Percentiles rank a stretch among this genome's conserved stretches.
Conservation (phyloP, 2,797 vertebrate genomes). For the Urophycis tenuis region DNA sequence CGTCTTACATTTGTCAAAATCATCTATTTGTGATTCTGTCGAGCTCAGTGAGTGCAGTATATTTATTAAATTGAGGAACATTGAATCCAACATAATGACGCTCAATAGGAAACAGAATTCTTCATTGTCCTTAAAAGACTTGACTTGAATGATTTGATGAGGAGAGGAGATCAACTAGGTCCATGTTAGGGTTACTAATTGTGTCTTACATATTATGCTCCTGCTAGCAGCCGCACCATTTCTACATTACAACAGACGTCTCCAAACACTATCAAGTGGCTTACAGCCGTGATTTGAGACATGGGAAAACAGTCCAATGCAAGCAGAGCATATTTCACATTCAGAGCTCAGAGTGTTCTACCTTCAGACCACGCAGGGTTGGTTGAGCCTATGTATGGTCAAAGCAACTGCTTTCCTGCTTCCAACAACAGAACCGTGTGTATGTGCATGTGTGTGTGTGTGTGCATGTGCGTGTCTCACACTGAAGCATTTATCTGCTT, state of each 20-base stretch:
- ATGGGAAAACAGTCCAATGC: neutral
- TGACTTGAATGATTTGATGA: neutral
- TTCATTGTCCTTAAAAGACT: neutral
- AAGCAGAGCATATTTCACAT: neutral
- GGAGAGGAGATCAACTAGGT: neutral
- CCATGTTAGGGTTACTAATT: too few species aligned
- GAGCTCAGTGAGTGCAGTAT: neutral
- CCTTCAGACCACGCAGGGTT: neutral
- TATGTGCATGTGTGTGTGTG: neutral
- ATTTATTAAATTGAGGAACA: neutral
- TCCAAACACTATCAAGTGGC: too few species aligned
- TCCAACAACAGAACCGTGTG: constrained; percentile 5
- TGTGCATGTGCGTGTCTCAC: constrained; percentile 8
- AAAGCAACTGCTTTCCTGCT: neutral
- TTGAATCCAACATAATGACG: neutral
- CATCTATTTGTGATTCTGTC: neutral
- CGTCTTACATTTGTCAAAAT: neutral
- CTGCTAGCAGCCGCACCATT: neutral
- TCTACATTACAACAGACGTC: too few species aligned
- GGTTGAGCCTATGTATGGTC: neutral
- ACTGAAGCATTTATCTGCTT: constrained; percentile 13
- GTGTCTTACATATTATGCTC: neutral
- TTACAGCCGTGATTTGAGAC: neutral
- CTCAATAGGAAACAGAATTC: neutral
- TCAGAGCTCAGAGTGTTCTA: neutral